Percentiles rank a stretch among this genome's conserved stretches.
Conservation (phyloP, 37 sponge, comb jelly and placozoan genomes). For the Cliona cf. orientalis region DNA sequence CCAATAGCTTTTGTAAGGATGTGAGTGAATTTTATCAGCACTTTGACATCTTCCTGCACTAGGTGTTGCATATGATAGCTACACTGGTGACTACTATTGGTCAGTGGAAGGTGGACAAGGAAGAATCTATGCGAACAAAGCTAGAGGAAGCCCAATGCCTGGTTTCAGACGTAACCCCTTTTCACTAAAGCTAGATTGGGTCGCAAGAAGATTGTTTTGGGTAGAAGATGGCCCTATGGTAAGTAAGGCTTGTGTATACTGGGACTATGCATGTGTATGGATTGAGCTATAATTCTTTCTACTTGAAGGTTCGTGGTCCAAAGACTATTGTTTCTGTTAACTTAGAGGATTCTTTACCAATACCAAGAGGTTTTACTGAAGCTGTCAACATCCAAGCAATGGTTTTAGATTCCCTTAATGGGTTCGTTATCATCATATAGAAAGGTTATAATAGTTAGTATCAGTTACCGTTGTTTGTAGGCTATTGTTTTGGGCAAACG, state of each 20-base stretch:
- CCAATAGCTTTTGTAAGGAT: background rate
- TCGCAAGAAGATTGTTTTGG: slow-evolving; percentile 48
- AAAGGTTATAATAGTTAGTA: background rate
- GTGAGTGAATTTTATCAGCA: background rate
- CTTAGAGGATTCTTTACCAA: no score
- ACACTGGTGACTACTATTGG: slow-evolving; percentile 17
- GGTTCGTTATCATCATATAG: slow-evolving; percentile 1
- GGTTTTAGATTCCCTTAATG: slow-evolving; percentile 35
- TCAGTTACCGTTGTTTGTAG: background rate
- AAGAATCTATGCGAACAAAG: background rate
- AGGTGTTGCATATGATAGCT: slow-evolving; percentile 43
- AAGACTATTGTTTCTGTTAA: no score
- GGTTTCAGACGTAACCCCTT: slow-evolving; percentile 4
- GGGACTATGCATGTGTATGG: no score
- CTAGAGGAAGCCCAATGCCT: background rate
- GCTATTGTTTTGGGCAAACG: slow-evolving; percentile 14
- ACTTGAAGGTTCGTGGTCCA: no score
- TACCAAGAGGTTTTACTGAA: background rate
- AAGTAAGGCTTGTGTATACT: background rate
- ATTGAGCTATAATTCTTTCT: background rate
- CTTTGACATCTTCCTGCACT: background rate
- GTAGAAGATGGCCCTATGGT: slow-evolving; percentile 37
- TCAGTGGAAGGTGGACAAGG: slow-evolving; percentile 4
- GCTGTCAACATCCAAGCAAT: background rate
- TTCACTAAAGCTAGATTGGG: slow-evolving; percentile 41